phyloP scores from a whole-genome alignment of 23 tunicate species.

The Styela clava region DNA sequence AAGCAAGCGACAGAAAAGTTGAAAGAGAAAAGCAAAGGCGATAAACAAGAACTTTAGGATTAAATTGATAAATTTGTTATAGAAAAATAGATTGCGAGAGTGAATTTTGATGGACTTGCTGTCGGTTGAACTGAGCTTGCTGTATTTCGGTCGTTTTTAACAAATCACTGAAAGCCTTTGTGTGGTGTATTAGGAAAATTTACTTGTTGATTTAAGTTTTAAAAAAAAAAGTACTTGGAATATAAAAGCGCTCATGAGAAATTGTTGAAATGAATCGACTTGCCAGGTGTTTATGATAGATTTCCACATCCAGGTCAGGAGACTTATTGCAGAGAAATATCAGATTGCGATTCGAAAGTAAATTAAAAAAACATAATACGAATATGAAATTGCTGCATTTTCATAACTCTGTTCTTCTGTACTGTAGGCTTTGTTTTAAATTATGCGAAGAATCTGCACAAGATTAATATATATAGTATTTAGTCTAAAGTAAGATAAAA shows the following conservation, averaged over 20 bases:
- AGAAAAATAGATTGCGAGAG: background rate
- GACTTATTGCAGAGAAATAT: background rate
- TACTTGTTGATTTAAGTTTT: too few species aligned
- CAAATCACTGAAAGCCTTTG: background rate
- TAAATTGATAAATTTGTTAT: background rate
- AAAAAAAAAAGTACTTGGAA: too few species aligned
- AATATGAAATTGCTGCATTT: background rate
- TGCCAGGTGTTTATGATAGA: too few species aligned
- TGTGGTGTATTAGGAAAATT: too few species aligned
- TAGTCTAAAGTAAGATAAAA: too few species aligned
- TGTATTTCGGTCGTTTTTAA: background rate
- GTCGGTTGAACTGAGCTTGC: background rate
- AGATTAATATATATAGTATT: background rate
- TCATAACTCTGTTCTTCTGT: background rate
- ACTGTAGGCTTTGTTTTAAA: background rate
- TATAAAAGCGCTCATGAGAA: too few species aligned
- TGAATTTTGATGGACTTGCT: too few species aligned
- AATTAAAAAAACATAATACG: too few species aligned
- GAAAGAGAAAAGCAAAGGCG: background rate
- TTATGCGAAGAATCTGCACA: background rate
- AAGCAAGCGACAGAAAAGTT: background rate
- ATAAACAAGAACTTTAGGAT: constrained; percentile 26
- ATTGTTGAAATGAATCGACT: too few species aligned
- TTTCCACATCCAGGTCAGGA: too few species aligned
- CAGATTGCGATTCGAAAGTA: background rate